Percentiles rank a stretch among this genome's conserved stretches.
These are phyloP conservation scores for Neoseiulus cucumeris DNA, from an alignment of 1,140 invertebrate genomes.

Conservation along the genomic window DNA sequence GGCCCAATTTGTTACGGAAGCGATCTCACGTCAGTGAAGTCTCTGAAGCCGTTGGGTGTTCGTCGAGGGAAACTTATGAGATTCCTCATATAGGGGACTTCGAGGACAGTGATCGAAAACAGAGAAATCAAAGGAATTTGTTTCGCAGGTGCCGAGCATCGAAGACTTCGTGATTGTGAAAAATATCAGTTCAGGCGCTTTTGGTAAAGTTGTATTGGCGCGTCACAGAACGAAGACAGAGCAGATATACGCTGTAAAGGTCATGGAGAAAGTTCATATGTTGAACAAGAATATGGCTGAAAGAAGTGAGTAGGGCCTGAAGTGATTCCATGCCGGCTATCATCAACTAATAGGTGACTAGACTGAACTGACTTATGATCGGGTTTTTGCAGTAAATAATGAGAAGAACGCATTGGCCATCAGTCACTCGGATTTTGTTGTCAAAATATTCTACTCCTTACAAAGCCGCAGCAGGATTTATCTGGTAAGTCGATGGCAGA, in stretches of 20 bases:
- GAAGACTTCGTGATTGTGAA: constrained; percentile 78
- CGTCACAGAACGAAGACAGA: background rate
- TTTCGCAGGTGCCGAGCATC: constrained; percentile 48
- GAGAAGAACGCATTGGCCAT: background rate
- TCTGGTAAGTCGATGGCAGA: constrained; percentile 27
- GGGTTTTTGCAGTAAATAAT: constrained; percentile 1
- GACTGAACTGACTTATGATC: background rate
- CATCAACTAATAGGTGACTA: no score
- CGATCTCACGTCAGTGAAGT: no score
- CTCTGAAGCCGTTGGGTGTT: no score
- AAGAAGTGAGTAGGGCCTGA: constrained; percentile 27
- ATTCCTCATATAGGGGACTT: no score
- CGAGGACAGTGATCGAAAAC: no score
- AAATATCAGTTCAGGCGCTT: constrained; percentile 77
- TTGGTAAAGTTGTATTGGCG: constrained; percentile 38
- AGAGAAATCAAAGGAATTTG: no score
- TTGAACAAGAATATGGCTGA: constrained; percentile 15
- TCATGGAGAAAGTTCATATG: constrained; percentile 1
- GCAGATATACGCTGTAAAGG: constrained; percentile 4
- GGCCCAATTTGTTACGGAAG: no score
- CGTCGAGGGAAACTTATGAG: no score
- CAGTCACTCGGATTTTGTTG: background rate
- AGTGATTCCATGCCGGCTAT: background rate
- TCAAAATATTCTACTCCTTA: background rate
- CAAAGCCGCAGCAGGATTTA: constrained; percentile 2